Conservation (phyloP, 1,140 invertebrate genomes). For the Neodiprion pinetum region DNA sequence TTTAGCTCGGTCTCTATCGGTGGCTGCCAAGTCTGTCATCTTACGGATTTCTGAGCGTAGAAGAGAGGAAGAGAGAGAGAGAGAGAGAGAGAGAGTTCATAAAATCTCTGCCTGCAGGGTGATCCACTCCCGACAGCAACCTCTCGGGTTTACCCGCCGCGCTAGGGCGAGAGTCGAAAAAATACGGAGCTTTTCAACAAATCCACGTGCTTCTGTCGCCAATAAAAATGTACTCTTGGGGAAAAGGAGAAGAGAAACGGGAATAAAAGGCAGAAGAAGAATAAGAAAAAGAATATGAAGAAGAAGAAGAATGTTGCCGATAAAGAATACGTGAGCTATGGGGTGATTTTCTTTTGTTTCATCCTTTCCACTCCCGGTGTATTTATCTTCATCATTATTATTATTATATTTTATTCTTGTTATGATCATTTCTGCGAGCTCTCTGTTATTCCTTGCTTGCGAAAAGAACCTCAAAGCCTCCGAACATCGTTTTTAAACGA, state of each 20-base stretch:
- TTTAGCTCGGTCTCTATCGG: background rate
- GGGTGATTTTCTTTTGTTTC: background rate
- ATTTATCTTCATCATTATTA: background rate
- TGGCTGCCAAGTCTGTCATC: background rate
- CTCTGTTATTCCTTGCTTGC: background rate
- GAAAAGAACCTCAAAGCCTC: background rate
- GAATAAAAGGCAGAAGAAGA: background rate
- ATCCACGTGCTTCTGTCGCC: slow-evolving; percentile 1
- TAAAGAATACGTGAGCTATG: background rate
- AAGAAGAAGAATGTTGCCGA: slow-evolving; percentile 5
- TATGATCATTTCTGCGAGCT: background rate
- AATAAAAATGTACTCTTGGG: slow-evolving; percentile 5
- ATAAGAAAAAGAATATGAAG: slow-evolving; percentile 2
- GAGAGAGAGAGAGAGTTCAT: background rate
- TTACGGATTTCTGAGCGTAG: background rate
- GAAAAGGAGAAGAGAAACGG: background rate
- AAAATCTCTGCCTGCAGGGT: background rate
- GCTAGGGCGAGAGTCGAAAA: slow-evolving; percentile 1
- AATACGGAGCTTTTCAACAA: slow-evolving; percentile 2
- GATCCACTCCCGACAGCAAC: slow-evolving; percentile 1
- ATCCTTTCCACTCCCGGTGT: background rate
- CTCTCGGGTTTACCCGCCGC: background rate
- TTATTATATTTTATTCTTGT: background rate
- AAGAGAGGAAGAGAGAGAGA: too few relatives aligned
- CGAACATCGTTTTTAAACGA: background rate